phyloP scores from a whole-genome alignment of 1,140 invertebrate genomes.

The Drosophila fuyamai region DNA sequence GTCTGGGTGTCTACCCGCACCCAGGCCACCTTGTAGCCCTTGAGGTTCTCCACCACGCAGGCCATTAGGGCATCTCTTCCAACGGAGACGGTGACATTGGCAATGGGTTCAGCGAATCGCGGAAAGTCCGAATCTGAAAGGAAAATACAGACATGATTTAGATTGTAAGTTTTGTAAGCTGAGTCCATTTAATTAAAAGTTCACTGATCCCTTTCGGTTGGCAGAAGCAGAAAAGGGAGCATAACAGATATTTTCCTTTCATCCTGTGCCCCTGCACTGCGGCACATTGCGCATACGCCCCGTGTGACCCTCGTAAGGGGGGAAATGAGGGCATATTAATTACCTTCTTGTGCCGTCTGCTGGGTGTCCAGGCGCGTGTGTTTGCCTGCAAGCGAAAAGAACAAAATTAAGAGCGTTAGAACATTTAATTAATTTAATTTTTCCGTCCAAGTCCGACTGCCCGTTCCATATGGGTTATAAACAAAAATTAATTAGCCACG shows the following conservation, averaged over 20 bases:
- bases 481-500: conserved; percentile 81
- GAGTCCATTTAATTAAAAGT: conserved; percentile 38
- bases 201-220: conserved; percentile 2
- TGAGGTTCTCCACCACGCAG: conserved; percentile 97
- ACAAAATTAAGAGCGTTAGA: conserved; percentile 45
- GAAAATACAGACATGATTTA: neutral
- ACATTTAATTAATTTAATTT: conserved; percentile 70
- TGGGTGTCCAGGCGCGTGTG: conserved; percentile 71
- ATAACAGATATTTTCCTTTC: conserved; percentile 18
- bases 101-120: conserved; percentile 94
- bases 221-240: conserved; percentile 1
- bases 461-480: conserved; percentile 61
- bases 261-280: conserved; percentile 37
- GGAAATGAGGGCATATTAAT: conserved; percentile 57
- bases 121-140: conserved; percentile 88
- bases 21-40: conserved; percentile 96
- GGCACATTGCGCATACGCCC: conserved; percentile 62
- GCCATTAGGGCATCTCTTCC: conserved; percentile 95
- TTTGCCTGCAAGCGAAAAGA: conserved; percentile 59
- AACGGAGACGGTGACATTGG: conserved; percentile 96
- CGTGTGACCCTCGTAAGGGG: conserved; percentile 22
- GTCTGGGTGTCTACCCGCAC: conserved; percentile 96
- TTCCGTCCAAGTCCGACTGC: conserved; percentile 24
- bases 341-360: conserved; percentile 78
- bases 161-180: neutral